Base-by-base conservation (phyloP, 2,888 invertebrate genomes). In the Seira ritae region DNA sequence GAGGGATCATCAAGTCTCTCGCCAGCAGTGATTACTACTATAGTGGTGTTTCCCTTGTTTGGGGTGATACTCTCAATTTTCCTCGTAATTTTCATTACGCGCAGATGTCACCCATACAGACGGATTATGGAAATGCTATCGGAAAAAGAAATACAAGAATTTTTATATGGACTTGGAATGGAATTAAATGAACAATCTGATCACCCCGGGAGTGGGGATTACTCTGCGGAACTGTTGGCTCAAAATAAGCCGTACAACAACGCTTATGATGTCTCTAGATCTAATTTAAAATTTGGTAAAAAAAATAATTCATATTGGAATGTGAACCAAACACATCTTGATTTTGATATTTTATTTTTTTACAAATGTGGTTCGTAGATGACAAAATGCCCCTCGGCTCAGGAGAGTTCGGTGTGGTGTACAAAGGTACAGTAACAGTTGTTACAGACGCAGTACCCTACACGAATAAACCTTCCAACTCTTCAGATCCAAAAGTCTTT, bases 341-440 rank as follows among this genome's bases (percentile, higher is more conserved):
- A n/a, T n/a, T n/a, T n/a, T n/a, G n/a, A n/a, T 15, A 66, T 19
- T 19, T 66, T 20, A 66, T 20, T 12, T 20, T 60, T 4, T 19
- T 19, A 50, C 10, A 15, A 50, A 50, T 50, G 50, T 12, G 10
- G 15, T 12, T n/a, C n/a, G n/a, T n/a, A 84, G 84, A 80, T 23
- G 2, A 42, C 2, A 66, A 65, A 19, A 12, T 19, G 0, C 67
- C 68, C 0, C 31, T 84, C 4, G 80, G 84, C 8, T 19, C 22
- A 10, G 84, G 84, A 1, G 78, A 81, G 19, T 85, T 46, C 78
- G 85, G 80, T 19, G 50, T 70, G 0, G 85, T 85, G 2, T 85
- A 79, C 37, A 77, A 75, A 69, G 85, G 85, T 17, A 24, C 46
- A 0, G n/a, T n/a, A n/a, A n/a, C n/a, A n/a, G 31, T 31, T 31